Conservation (phyloP, 1,140 invertebrate species). For the Dinoponera quadriceps region DNA sequence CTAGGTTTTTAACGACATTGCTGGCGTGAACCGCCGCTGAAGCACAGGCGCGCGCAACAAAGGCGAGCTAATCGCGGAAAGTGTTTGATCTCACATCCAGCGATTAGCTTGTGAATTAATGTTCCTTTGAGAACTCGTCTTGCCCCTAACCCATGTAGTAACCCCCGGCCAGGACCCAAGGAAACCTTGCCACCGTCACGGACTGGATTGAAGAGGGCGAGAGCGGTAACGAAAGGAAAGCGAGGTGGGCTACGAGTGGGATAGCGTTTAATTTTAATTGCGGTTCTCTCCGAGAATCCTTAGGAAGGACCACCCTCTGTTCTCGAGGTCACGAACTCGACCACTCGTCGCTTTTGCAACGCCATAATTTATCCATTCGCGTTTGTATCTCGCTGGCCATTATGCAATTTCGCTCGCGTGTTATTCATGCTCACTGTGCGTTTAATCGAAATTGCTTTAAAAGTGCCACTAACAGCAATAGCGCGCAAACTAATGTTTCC, state of each 20-base stretch:
- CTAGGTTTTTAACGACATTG: slow-evolving; percentile 15
- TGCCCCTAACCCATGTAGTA: slow-evolving; percentile 65
- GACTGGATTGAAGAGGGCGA: slow-evolving; percentile 73
- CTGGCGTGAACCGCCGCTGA: slow-evolving; percentile 50
- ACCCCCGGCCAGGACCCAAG: slow-evolving; percentile 67
- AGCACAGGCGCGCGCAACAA: slow-evolving; percentile 68
- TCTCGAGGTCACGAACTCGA: slow-evolving; percentile 71
- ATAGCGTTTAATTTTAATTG: slow-evolving; percentile 83
- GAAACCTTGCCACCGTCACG: slow-evolving; percentile 79
- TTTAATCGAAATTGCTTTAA: background rate
- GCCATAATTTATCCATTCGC: slow-evolving; percentile 72
- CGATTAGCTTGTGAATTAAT: slow-evolving; percentile 79
- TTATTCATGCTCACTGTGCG: background rate
- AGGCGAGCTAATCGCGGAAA: slow-evolving; percentile 77
- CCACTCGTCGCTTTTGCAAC: slow-evolving; percentile 77
- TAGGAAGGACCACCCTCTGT: slow-evolving; percentile 72
- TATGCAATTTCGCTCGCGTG: slow-evolving; percentile 36
- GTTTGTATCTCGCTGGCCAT: slow-evolving; percentile 45
- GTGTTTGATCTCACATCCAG: slow-evolving; percentile 79
- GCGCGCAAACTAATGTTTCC: background rate
- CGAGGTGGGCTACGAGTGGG: slow-evolving; percentile 28
- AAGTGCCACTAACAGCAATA: background rate
- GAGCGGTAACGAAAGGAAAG: slow-evolving; percentile 61
- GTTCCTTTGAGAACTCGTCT: slow-evolving; percentile 76
- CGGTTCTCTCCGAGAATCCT: slow-evolving; percentile 77